Conservation (phyloP, 2,113 vertebrate genomes). For the Mungos mungo region DNA sequence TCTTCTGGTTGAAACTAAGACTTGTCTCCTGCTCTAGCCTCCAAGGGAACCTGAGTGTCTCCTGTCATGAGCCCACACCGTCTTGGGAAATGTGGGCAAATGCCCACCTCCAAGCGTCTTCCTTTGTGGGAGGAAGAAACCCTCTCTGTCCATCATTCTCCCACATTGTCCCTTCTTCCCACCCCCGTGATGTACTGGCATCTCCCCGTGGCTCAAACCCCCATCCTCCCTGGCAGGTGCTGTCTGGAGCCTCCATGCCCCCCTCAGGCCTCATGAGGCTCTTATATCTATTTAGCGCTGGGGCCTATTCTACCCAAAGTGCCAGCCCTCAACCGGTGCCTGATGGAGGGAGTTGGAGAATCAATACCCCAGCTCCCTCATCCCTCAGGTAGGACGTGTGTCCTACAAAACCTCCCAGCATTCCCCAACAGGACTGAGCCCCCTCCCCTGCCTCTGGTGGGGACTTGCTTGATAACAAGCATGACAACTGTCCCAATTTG, state of each 20-base stretch:
- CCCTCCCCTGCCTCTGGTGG: neutral
- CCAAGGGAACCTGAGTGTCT: neutral
- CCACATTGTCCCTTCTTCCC: neutral
- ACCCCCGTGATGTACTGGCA: neutral
- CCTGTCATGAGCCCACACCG: neutral
- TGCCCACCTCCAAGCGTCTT: neutral
- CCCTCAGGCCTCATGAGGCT: neutral
- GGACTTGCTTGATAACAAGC: neutral
- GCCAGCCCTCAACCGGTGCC: neutral
- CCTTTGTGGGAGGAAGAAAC: neutral
- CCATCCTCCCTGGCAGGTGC: neutral
- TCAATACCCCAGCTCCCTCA: neutral
- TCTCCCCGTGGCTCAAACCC: neutral
- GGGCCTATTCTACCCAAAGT: neutral
- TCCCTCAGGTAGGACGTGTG: neutral
- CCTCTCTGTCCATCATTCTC: neutral
- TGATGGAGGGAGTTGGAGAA: neutral
- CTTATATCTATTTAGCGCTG: neutral
- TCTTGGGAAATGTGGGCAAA: neutral
- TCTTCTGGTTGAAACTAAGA: neutral
- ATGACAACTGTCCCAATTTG: neutral
- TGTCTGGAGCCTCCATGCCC: neutral
- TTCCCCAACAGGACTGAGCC: neutral
- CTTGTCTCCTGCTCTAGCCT: neutral
- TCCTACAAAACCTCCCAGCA: neutral